Percentiles rank a stretch among this genome's conserved stretches.
These are phyloP conservation scores for Balanococcus diminutus DNA, from an alignment of 2,888 invertebrate species.

Conservation along the genomic window DNA sequence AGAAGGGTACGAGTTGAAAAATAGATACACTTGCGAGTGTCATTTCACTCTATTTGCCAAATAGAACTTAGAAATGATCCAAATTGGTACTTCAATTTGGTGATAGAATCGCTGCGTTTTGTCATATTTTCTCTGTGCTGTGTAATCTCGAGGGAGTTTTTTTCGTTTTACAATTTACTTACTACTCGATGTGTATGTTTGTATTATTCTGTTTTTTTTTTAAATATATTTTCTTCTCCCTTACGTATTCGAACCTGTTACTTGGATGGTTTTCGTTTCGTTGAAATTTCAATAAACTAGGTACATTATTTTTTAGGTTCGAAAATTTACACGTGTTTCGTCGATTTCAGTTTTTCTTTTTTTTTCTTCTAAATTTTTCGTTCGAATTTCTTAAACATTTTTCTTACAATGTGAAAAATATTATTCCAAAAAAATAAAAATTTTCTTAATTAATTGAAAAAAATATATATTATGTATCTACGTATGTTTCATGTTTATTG, in stretches of 20 bases:
- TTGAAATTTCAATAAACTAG: neutral
- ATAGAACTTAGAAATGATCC: neutral
- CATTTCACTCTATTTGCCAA: neutral
- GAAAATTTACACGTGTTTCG: too few relatives aligned
- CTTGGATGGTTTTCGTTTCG: neutral
- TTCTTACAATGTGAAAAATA: too few relatives aligned
- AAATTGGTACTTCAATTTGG: conserved; percentile 13
- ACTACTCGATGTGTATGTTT: neutral
- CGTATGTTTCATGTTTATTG: too few relatives aligned
- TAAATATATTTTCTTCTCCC: neutral
- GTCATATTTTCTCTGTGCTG: neutral
- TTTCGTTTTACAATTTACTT: neutral
- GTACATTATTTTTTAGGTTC: too few relatives aligned
- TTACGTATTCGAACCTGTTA: neutral
- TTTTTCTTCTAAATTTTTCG: too few relatives aligned
- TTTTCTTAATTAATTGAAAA: too few relatives aligned
- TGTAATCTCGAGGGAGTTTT: neutral
- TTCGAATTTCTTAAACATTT: too few relatives aligned
- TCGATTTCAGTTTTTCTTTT: too few relatives aligned
- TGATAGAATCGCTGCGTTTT: neutral
- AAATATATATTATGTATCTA: too few relatives aligned
- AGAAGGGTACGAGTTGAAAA: neutral
- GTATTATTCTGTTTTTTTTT: neutral
- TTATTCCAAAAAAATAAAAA: too few relatives aligned
- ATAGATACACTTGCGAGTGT: neutral